Evolutionary conservation across 2,888 invertebrate species (phyloP).

Genomic region (Argyresthia goedartella): DNA sequence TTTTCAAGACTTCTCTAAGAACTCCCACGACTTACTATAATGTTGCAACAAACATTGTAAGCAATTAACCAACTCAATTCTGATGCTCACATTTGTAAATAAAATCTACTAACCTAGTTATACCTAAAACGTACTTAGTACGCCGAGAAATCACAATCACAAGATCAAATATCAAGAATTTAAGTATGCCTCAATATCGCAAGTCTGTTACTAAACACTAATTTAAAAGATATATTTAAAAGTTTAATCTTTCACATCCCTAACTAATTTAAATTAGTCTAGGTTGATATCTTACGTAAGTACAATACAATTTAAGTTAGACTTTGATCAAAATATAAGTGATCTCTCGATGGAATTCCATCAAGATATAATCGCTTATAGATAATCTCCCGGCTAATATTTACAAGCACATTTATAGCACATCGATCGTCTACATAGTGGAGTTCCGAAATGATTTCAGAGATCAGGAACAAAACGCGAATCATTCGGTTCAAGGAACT

Average conservation of each 20-base stretch:
- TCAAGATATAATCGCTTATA: not conserved
- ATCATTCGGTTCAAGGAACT: not conserved
- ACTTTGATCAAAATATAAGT: not conserved
- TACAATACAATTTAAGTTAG: not conserved
- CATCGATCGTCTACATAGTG: not conserved
- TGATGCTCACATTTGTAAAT: too few species aligned
- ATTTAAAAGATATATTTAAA: constrained; percentile 17
- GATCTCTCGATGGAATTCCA: not conserved
- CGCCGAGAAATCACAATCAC: constrained; percentile 36
- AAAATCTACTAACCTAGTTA: not conserved
- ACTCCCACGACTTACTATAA: too few species aligned
- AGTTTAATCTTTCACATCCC: not conserved
- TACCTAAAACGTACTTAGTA: constrained; percentile 18
- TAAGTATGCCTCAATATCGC: constrained; percentile 24
- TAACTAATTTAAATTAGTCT: not conserved
- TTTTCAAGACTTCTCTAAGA: too few species aligned
- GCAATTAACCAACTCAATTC: too few species aligned
- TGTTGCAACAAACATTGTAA: too few species aligned
- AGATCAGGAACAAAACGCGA: not conserved
- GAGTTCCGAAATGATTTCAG: not conserved
- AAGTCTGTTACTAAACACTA: constrained; percentile 21
- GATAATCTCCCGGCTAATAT: not conserved
- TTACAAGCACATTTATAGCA: not conserved
- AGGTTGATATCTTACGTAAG: not conserved
- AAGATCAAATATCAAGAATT: constrained; percentile 57